These are phyloP conservation scores for Toxotes jaculatrix DNA, from an alignment of 2,113 vertebrate genomes.

Conservation along the genomic window DNA sequence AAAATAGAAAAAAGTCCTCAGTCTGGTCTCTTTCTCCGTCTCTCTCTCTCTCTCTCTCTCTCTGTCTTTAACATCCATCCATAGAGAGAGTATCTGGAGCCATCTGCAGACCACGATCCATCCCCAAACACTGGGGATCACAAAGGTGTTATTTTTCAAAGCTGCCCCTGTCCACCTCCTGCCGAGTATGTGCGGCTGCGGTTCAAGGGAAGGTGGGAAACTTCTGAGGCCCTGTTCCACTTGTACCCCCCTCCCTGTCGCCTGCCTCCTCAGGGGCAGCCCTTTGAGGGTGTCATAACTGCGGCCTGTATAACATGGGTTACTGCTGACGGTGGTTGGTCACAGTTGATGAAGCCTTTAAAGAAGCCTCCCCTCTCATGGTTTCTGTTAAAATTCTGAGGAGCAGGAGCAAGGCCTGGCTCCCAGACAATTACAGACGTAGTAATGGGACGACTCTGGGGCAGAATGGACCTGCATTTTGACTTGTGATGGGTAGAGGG, in stretches of 20 bases:
- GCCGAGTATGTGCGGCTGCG: conserved; percentile 90
- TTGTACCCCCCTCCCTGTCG: conserved; percentile 86
- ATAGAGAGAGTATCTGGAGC: conserved; percentile 88
- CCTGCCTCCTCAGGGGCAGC: conserved; percentile 89
- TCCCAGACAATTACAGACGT: conserved; percentile 66
- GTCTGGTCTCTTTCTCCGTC: not conserved
- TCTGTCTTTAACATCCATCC: conserved; percentile 43
- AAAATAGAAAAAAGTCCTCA: conserved; percentile 26
- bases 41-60: conserved; percentile 13
- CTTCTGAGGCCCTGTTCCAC: conserved; percentile 93
- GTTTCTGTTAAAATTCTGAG: conserved; percentile 87
- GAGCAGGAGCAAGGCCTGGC: conserved; percentile 73
- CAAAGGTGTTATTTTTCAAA: conserved; percentile 99
- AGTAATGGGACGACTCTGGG: conserved; percentile 31
- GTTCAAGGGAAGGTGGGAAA: conserved; percentile 96
- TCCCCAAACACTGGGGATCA: conserved; percentile 96
- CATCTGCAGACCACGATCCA: conserved; percentile 96
- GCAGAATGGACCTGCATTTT: conserved; percentile 81
- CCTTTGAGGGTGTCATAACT: conserved; percentile 95
- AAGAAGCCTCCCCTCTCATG: conserved; percentile 89
- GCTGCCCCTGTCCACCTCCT: conserved; percentile 91
- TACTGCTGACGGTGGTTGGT: conserved; percentile 92
- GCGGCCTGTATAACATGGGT: conserved; percentile 95
- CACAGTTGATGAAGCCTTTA: conserved; percentile 94
- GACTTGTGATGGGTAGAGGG: conserved; percentile 90